Conservation (phyloP, 2,113 vertebrate genomes). For the Ictalurus punctatus region DNA sequence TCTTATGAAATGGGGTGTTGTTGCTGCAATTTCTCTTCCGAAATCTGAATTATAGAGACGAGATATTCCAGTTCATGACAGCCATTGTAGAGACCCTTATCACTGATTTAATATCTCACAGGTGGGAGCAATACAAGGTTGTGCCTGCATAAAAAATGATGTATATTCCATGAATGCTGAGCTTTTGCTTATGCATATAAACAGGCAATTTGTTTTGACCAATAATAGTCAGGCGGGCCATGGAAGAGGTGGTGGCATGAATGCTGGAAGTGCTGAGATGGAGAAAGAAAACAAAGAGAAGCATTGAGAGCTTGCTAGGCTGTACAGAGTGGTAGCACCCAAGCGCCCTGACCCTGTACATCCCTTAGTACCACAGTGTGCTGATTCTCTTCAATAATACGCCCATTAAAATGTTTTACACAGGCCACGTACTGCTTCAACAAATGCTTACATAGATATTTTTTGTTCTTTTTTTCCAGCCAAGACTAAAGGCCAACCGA, state of each 20-base stretch:
- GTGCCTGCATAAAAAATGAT: constrained; percentile 15
- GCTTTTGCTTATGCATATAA: constrained; percentile 14
- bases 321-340: constrained; percentile 30
- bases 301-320: constrained; percentile 43
- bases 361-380: constrained; percentile 24
- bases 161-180: constrained; percentile 3
- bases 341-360: constrained; percentile 25
- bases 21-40: constrained; percentile 25
- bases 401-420: constrained; percentile 34
- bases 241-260: constrained; percentile 18
- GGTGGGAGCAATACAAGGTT: constrained; percentile 8
- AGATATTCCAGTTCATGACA: constrained; percentile 29
- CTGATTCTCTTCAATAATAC: constrained; percentile 38
- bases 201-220: constrained; percentile 33
- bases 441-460: not conserved
- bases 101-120: constrained; percentile 37
- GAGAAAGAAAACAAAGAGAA: constrained; percentile 40
- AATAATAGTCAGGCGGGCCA: constrained; percentile 12
- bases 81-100: constrained; percentile 24
- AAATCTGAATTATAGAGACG: constrained; percentile 17
- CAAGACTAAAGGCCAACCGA: constrained; percentile 29
- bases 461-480: not conserved
- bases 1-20: constrained; percentile 23
- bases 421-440: not conserved
- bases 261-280: constrained; percentile 38